Evolutionary conservation across 2,113 vertebrate genomes (phyloP).

Genomic region (Etia nguti): DNA sequence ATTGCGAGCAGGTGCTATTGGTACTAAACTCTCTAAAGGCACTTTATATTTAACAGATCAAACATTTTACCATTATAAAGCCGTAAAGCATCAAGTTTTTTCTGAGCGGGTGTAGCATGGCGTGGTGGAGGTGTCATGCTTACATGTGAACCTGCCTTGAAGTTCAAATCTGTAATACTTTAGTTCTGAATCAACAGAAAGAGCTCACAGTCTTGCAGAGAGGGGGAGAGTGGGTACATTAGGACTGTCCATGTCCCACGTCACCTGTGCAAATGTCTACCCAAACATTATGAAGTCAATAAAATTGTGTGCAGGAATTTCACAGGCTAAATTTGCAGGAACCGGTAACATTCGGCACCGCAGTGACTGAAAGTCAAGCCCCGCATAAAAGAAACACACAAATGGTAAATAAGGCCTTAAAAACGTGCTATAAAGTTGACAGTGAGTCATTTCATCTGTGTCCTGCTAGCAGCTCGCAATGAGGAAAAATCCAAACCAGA

Average conservation of each 20-base stretch:
- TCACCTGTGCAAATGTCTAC: neutral
- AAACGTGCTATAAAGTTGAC: neutral
- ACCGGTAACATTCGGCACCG: neutral
- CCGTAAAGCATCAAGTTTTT: too few species aligned
- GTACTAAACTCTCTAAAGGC: neutral
- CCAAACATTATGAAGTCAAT: neutral
- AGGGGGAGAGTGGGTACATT: neutral
- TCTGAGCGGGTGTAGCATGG: neutral
- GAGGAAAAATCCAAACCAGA: neutral
- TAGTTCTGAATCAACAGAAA: neutral
- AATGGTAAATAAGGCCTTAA: neutral
- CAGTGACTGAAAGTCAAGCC: neutral
- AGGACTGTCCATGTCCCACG: neutral
- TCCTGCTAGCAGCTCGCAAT: neutral
- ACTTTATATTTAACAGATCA: neutral
- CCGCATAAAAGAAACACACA: neutral
- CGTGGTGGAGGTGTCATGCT: neutral
- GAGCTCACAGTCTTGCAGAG: neutral
- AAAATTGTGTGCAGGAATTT: neutral
- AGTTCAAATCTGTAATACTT: neutral
- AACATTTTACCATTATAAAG: neutral
- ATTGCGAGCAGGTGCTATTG: constrained; percentile 16
- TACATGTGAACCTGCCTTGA: neutral
- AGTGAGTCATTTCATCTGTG: neutral
- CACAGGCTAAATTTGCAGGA: neutral